Evolutionary conservation across 2,113 vertebrate species (phyloP), one percentile per base, ranked within the genome.

Genomic region (Anas platyrhynchos): DNA sequence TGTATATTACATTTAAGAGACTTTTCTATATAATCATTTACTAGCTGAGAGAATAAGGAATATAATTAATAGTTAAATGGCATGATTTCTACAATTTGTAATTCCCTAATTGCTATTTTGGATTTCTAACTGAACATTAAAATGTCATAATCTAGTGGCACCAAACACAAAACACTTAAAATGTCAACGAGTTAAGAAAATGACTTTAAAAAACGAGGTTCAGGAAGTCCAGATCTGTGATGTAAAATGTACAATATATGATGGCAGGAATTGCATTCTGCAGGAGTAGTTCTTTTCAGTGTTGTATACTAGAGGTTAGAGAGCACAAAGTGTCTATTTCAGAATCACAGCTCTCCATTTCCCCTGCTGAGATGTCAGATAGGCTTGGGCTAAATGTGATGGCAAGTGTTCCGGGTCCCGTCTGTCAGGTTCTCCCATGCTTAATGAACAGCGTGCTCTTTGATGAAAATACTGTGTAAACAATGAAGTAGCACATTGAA

Each of bases 71-170:
- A 93, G 62, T 59, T 94, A 95, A 96, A 97, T 65, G 86, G 85
- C 46, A 93, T 74, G 36, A 79, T 96, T 93, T 93, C 88, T 74
- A 72, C 52, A 84, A 89, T 81, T 91, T 97, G 31, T 88, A 94
- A 90, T 94, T 97, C 96, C 56, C 92, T 94, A 96, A 97, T 94
- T 91, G 79, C 71, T 88, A 89, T 96, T 97, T 95, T 91, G 90
- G 68, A 93, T 96, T 94, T 82, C 68, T 84, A 96, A 92, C 26
- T 89, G 83, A 96, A 91, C 63, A 94, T 95, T 72, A 95, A 91
- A 91, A 85, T 95, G 95, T 90, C 91, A 92, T 96, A 63, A 89
- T 89, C 69, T 86, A 88, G 84, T 95, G 41, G 21, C 65, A 95
- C 72, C 79, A 81, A 91, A 84, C 59, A 89, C 50, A 86, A 88